These are phyloP conservation scores for Phrynosoma blainvillii DNA, from an alignment of 2,113 vertebrate genomes.

Conservation along the genomic window DNA sequence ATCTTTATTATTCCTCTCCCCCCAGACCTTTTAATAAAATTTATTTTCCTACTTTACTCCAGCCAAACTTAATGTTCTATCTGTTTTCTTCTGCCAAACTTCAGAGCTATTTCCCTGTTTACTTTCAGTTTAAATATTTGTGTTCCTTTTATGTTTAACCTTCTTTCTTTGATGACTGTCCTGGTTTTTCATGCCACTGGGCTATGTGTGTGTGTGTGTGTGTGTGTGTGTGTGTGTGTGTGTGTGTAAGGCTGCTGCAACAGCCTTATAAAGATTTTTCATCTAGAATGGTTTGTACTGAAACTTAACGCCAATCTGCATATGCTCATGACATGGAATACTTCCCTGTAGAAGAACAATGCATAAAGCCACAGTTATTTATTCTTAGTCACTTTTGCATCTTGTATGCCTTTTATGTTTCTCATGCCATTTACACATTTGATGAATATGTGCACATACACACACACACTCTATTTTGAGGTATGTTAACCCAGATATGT, in stretches of 20 bases:
- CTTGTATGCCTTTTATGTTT: background rate
- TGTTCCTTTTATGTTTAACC: slow-evolving; percentile 8
- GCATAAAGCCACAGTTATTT: background rate
- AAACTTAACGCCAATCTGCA: background rate
- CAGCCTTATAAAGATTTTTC: background rate
- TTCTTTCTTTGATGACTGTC: slow-evolving; percentile 1
- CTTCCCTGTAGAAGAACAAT: background rate
- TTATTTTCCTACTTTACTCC: background rate
- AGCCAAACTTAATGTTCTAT: background rate
- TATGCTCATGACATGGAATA: slow-evolving; percentile 12
- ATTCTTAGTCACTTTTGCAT: background rate
- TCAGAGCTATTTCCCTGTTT: slow-evolving; percentile 27
- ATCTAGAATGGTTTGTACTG: background rate
- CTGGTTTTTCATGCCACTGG: background rate
- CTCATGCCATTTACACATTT: background rate
- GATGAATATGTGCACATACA: too few species aligned
- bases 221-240: background rate
- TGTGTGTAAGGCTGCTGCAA: background rate
- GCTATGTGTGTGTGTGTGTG: background rate
- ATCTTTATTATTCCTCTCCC: background rate
- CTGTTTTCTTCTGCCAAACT: slow-evolving; percentile 11
- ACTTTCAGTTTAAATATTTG: slow-evolving; percentile 7
- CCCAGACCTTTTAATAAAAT: background rate
- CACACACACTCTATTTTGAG: too few species aligned
- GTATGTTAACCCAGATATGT: background rate